Evolutionary conservation across 2,113 vertebrate genomes (phyloP), one percentile per base, ranked within the genome.

Genomic region (Eulacestoma nigropectus): DNA sequence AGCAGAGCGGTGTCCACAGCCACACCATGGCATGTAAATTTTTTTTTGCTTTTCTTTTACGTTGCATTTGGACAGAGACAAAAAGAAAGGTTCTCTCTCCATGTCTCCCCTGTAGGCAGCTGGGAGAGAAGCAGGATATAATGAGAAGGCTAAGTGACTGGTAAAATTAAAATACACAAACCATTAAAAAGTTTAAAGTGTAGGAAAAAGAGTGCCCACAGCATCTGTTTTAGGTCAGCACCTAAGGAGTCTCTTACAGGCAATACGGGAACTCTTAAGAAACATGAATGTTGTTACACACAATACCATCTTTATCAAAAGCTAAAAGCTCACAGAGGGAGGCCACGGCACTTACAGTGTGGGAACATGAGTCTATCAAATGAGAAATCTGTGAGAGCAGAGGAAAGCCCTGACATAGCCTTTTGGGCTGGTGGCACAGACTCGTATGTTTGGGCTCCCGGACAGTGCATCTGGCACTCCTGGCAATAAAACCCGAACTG

Each of bases 201-300:
- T 72, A 90, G 53, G 11, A 69, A 96, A 70, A 56, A 75, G 42
- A 82, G 11, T 3, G 0, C n/a, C 72, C 44, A 53, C 0, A 0
- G 46, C 90, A 89, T 96, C 85, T 94, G 86, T 87, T 96, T 96
- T 78, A 81, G 65, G 83, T 95, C 93, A 95, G 69, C 73, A 93
- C 80, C 56, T 81, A 56, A 84, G 35, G 55, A 75, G 76, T 77
- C 95, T 90, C 64, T 93, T 92, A 92, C 52, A 81, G 72, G 29
- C 5, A 0, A 49, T 89, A 72, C 22, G 77, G 94, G 90, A 95
- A 74, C 57, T 72, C 80, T 76, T 84, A 74, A 81, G 56, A 90
- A 96, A 70, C 55, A 20, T 8, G 26, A 73, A 77, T 0, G 0
- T 50, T 70, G 37, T 85, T 89, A 41, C 56, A 57, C 52, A 94